phyloP scores from a whole-genome alignment of 2,888 invertebrate genomes.

The Volucella inanis region DNA sequence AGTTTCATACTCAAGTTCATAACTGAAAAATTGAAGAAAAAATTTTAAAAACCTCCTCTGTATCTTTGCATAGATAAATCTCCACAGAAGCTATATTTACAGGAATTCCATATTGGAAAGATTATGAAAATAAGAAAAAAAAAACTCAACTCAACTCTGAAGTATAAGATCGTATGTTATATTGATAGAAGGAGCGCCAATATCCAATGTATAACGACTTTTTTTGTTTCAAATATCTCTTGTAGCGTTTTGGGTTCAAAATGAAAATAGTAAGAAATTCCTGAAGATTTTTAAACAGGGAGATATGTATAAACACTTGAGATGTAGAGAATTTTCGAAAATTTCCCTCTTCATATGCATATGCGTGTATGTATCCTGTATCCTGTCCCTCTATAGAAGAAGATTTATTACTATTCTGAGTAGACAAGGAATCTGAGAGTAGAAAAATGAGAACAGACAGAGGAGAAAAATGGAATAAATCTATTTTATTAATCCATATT shows the following conservation, averaged over 20 bases:
- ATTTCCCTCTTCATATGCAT: neutral
- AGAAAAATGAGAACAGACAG: constrained; percentile 62
- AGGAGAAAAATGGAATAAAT: constrained; percentile 69
- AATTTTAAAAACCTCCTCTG: constrained; percentile 14
- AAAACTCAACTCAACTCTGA: neutral
- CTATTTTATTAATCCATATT: constrained; percentile 76
- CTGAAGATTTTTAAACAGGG: constrained; percentile 38
- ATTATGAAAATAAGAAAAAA: neutral
- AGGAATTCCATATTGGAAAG: neutral
- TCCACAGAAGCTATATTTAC: constrained; percentile 7
- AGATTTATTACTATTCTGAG: constrained; percentile 65
- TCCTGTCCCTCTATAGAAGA: constrained; percentile 46
- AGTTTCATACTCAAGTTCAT: constrained; percentile 52
- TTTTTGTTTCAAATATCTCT: constrained; percentile 1
- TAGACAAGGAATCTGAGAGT: constrained; percentile 59
- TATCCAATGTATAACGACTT: constrained; percentile 9
- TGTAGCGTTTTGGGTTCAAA: constrained; percentile 38
- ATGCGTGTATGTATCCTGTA: constrained; percentile 27
- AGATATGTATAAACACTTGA: constrained; percentile 42
- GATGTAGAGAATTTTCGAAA: constrained; percentile 23
- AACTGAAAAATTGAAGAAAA: neutral
- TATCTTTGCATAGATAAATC: constrained; percentile 39
- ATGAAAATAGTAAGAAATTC: constrained; percentile 38
- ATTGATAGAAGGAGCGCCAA: constrained; percentile 34
- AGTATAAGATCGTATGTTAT: constrained; percentile 25